A percentile compares a stretch with the other conserved stretches of the same genome.
These are phyloP conservation scores for Helicolenus hilgendorfi DNA, from an alignment of 2,797 vertebrate species.

Conservation along the genomic window DNA sequence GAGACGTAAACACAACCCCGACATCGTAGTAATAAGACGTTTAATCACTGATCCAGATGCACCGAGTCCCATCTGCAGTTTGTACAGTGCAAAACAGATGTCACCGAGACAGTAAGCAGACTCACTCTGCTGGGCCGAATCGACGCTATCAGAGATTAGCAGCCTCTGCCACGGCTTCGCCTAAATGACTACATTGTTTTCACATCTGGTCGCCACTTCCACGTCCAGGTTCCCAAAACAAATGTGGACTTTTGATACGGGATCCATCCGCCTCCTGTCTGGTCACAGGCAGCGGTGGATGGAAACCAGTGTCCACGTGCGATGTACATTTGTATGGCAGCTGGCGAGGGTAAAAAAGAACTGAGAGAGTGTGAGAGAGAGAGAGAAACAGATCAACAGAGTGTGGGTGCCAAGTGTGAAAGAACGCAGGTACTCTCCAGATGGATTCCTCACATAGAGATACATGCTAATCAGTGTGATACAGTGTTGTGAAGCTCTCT, in stretches of 20 bases:
- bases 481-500: slow-evolving; percentile 19
- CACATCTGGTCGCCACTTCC: slow-evolving; percentile 67
- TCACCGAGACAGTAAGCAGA: slow-evolving; percentile 73
- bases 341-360: not conserved
- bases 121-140: slow-evolving; percentile 19
- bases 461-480: slow-evolving; percentile 38
- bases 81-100: slow-evolving; percentile 69
- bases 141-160: slow-evolving; percentile 55
- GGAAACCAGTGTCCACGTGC: slow-evolving; percentile 11
- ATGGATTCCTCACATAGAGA: slow-evolving; percentile 50
- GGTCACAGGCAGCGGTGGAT: slow-evolving; percentile 24
- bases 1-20: slow-evolving; percentile 48
- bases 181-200: slow-evolving; percentile 74
- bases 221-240: slow-evolving; percentile 74
- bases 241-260: slow-evolving; percentile 65
- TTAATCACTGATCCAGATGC: slow-evolving; percentile 43
- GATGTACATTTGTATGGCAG: slow-evolving; percentile 12
- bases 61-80: slow-evolving; percentile 24
- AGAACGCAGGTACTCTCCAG: slow-evolving; percentile 46
- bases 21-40: slow-evolving; percentile 8
- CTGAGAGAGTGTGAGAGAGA: slow-evolving; percentile 13
- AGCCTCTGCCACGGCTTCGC: slow-evolving; percentile 38
- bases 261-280: slow-evolving; percentile 49
- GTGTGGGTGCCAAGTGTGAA: slow-evolving; percentile 54
- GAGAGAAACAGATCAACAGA: slow-evolving; percentile 22